These are phyloP conservation scores for Drosophila oshimai DNA, from an alignment of 1,140 invertebrate species.

Conservation along the genomic window DNA sequence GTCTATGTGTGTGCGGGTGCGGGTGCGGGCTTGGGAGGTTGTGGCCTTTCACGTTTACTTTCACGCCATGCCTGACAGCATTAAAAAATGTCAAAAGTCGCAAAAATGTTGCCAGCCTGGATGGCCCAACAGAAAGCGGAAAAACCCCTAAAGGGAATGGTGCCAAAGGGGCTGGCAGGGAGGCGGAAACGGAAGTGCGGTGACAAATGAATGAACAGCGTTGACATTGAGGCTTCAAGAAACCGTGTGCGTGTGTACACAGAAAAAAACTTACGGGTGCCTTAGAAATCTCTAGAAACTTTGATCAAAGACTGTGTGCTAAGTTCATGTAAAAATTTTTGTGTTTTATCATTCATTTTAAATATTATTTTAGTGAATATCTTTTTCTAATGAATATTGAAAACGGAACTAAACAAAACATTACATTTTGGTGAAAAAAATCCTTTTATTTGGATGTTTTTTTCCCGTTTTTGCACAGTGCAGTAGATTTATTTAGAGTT, in stretches of 20 bases:
- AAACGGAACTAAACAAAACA: too few relatives aligned
- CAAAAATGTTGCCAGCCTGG: slow-evolving; percentile 72
- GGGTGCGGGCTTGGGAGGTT: slow-evolving; percentile 14
- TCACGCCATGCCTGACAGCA: slow-evolving; percentile 73
- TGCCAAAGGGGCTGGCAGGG: not conserved
- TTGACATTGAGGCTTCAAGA: slow-evolving; percentile 64
- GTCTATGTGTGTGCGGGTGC: slow-evolving; percentile 8
- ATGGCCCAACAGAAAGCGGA: slow-evolving; percentile 15
- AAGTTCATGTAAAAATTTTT: too few relatives aligned
- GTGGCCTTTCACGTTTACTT: slow-evolving; percentile 63
- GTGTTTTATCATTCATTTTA: too few relatives aligned
- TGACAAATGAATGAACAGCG: slow-evolving; percentile 71
- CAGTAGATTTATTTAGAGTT: too few relatives aligned
- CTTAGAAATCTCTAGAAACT: too few relatives aligned
- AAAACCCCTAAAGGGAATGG: slow-evolving; percentile 19
- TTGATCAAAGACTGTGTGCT: too few relatives aligned
- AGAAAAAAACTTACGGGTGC: not conserved
- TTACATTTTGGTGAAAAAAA: too few relatives aligned
- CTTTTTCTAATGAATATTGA: too few relatives aligned
- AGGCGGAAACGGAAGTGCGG: slow-evolving; percentile 35
- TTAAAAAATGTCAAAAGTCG: slow-evolving; percentile 80
- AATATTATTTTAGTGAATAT: too few relatives aligned
- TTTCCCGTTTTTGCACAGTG: too few relatives aligned
- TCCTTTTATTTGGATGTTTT: too few relatives aligned
- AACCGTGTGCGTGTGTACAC: slow-evolving; percentile 17